Conservation (phyloP, 92 coral and sea anemone species). For the Epizoanthus scotinus region DNA sequence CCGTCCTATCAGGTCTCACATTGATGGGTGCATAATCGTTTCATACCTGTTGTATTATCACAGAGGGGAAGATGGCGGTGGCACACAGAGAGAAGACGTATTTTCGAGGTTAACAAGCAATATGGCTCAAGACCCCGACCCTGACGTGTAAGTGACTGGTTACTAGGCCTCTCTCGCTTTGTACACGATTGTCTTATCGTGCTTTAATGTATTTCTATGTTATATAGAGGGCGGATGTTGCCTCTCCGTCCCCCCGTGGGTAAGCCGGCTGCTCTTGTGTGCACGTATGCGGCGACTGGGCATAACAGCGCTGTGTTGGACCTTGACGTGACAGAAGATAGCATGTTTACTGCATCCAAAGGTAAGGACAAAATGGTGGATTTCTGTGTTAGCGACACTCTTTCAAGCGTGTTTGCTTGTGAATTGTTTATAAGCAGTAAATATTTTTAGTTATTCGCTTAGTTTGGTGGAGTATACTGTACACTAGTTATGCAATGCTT, state of each 20-base stretch:
- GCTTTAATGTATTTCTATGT: not conserved
- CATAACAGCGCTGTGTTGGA: conserved; percentile 97
- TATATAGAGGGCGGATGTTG: conserved; percentile 88
- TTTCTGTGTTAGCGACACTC: too few species aligned
- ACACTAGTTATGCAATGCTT: too few species aligned
- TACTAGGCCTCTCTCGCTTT: not conserved
- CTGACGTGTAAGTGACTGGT: conserved; percentile 69
- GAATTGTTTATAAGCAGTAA: too few species aligned
- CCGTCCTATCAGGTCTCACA: too few species aligned
- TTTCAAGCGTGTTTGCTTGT: too few species aligned
- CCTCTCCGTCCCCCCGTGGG: conserved; percentile 98
- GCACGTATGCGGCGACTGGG: conserved; percentile 97
- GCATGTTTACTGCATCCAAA: conserved; percentile 96
- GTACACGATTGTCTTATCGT: not conserved
- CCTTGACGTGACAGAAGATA: conserved; percentile 87
- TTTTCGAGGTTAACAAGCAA: conserved; percentile 95
- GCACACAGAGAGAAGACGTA: conserved; percentile 81
- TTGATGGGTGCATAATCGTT: not conserved
- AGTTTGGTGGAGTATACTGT: not conserved
- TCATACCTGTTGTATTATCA: not conserved
- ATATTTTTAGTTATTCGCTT: too few species aligned
- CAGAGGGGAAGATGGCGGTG: conserved; percentile 61
- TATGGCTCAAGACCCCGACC: conserved; percentile 89
- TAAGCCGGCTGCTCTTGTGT: conserved; percentile 86
- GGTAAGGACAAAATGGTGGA: conserved; percentile 40